These are phyloP conservation scores for Sphaeramia orbicularis DNA, from an alignment of 2,797 vertebrate species.

Conservation along the genomic window DNA sequence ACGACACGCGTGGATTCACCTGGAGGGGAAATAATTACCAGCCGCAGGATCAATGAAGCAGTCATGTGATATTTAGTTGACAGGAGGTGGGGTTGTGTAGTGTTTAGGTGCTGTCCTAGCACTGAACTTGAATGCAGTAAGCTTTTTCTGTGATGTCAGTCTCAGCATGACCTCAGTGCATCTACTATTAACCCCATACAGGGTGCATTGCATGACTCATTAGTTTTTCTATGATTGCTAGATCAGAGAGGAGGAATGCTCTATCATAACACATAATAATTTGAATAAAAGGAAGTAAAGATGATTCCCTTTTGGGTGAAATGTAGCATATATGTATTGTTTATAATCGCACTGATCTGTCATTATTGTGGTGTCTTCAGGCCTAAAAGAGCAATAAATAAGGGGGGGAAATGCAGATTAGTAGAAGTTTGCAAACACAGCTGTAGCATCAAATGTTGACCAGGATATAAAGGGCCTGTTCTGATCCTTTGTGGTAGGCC, in stretches of 20 bases:
- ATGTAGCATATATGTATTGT: background rate
- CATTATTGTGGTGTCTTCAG: background rate
- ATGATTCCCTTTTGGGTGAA: background rate
- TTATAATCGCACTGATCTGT: too few species aligned
- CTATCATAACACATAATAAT: constrained; percentile 18
- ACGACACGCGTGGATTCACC: constrained; percentile 18
- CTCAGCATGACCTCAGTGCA: constrained; percentile 26
- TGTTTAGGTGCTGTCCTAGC: constrained; percentile 5
- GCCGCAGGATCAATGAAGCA: constrained; percentile 13
- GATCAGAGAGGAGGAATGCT: constrained; percentile 9
- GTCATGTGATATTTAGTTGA: constrained; percentile 15
- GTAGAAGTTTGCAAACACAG: constrained; percentile 1
- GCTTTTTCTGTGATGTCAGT: constrained; percentile 39
- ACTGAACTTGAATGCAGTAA: constrained; percentile 31
- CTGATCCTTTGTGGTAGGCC: constrained; percentile 3
- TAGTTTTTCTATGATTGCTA: constrained; percentile 18
- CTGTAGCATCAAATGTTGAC: background rate
- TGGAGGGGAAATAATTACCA: constrained; percentile 21
- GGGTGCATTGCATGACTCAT: constrained; percentile 48
- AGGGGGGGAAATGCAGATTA: background rate
- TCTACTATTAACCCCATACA: constrained; percentile 19
- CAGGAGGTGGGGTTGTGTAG: constrained; percentile 21
- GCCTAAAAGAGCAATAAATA: background rate
- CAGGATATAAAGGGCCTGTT: constrained; percentile 1
- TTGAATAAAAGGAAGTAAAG: background rate